phyloP scores from a whole-genome alignment of 1,140 invertebrate genomes.

The Cephus cinctus region DNA sequence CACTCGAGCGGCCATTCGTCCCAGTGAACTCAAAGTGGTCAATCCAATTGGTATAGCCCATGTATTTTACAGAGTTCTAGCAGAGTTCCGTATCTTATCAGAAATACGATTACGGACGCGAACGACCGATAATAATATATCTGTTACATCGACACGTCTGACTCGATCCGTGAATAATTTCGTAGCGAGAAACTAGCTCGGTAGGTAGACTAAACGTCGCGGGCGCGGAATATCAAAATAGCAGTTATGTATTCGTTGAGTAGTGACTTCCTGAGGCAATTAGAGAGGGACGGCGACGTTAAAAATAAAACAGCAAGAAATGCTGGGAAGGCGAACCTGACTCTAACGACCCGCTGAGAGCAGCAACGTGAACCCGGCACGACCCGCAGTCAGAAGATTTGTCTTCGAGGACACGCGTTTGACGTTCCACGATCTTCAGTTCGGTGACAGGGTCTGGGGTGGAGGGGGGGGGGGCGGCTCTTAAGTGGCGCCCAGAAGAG shows the following conservation, averaged over 20 bases:
- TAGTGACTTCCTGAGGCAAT: conserved; percentile 40
- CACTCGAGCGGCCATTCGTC: conserved; percentile 10
- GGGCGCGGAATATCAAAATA: neutral
- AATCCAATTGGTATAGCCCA: too few relatives aligned
- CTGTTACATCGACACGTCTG: too few relatives aligned
- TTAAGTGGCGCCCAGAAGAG: neutral
- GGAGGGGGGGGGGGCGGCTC: neutral
- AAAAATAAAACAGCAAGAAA: conserved; percentile 29
- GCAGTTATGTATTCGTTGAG: conserved; percentile 38
- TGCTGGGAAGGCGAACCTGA: conserved; percentile 19
- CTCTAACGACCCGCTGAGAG: conserved; percentile 45
- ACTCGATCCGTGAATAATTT: too few relatives aligned
- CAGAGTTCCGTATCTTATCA: too few relatives aligned
- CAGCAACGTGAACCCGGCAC: conserved; percentile 20
- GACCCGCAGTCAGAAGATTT: conserved; percentile 31
- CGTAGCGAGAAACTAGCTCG: too few relatives aligned
- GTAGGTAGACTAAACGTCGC: too few relatives aligned
- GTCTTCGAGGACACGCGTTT: conserved; percentile 41
- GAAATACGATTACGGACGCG: too few relatives aligned
- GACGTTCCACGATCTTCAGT: conserved; percentile 44
- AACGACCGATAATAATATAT: too few relatives aligned
- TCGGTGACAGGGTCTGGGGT: too few relatives aligned
- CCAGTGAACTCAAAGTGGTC: neutral
- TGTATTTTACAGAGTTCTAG: too few relatives aligned
- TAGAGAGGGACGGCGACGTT: conserved; percentile 20